Evolutionary conservation across 2,797 vertebrate species (phyloP).

Genomic region (Catamblyrhynchus diadema): DNA sequence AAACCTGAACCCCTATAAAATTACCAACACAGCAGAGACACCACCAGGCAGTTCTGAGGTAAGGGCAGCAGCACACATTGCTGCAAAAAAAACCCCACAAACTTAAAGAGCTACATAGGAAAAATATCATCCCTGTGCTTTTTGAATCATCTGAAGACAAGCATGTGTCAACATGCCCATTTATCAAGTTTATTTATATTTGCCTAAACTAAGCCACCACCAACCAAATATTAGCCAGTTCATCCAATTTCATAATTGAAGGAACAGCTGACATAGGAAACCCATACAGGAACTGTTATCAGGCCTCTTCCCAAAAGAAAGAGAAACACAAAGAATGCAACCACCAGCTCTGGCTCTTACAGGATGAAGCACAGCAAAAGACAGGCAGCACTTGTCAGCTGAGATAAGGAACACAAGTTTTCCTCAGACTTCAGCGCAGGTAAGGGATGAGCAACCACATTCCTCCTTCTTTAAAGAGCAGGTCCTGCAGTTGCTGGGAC

Average conservation of each 20-base stretch:
- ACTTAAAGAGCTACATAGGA: not conserved
- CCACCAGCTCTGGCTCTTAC: not conserved
- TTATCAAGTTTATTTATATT: not conserved
- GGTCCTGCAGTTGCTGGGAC: not conserved
- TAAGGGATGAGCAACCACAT: not conserved
- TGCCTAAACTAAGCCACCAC: not conserved
- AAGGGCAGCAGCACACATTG: not conserved
- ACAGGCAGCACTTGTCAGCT: not conserved
- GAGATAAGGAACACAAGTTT: not conserved
- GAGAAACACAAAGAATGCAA: not conserved
- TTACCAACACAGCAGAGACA: not conserved
- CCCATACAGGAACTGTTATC: not conserved
- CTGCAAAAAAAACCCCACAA: not conserved
- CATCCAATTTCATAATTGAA: not conserved
- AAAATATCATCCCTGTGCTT: not conserved
- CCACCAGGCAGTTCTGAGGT: not conserved
- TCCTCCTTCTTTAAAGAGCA: not conserved
- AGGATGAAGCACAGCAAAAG: not conserved
- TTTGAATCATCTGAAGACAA: not conserved
- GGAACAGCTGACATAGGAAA: not conserved
- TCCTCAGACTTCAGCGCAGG: not conserved
- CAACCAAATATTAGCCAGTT: not conserved
- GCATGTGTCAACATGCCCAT: rapidly evolving
- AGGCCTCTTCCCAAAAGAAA: not conserved
- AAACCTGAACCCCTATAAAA: not conserved